phyloP scores from a whole-genome alignment of 2,113 vertebrate species.

The Siphamia tubifer region DNA sequence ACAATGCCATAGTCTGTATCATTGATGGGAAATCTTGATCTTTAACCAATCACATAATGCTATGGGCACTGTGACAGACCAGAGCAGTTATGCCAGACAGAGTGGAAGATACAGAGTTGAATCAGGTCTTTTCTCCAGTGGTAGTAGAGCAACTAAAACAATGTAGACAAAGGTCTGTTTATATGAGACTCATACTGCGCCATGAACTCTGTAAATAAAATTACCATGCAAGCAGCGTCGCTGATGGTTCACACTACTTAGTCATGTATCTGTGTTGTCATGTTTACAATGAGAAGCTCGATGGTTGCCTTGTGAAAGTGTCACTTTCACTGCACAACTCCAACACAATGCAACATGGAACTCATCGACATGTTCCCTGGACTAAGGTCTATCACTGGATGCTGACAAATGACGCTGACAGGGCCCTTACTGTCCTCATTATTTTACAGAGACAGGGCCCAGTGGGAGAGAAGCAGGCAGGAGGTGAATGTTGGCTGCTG shows the following conservation, averaged over 20 bases:
- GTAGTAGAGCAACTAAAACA: too few relatives aligned
- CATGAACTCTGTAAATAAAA: background rate
- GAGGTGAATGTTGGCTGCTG: constrained; percentile 58
- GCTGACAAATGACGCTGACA: constrained; percentile 50
- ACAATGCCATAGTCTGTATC: too few relatives aligned
- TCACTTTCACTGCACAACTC: background rate
- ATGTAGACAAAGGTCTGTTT: too few relatives aligned
- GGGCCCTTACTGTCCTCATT: constrained; percentile 55
- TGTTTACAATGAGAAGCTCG: background rate
- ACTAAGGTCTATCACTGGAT: constrained; percentile 2
- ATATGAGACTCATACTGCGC: background rate
- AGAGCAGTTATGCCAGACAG: too few relatives aligned
- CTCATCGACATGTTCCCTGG: background rate
- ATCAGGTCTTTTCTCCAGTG: too few relatives aligned
- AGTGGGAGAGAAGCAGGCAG: constrained; percentile 35
- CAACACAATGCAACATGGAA: background rate
- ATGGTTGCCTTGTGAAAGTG: background rate
- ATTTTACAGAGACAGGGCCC: constrained; percentile 55
- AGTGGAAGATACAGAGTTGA: too few relatives aligned
- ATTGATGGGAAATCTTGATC: too few relatives aligned
- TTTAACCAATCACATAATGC: too few relatives aligned
- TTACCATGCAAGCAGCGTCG: background rate
- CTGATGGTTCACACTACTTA: background rate
- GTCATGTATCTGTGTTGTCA: background rate
- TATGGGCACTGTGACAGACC: too few relatives aligned